Percentiles rank a stretch among this genome's conserved stretches.
phyloP scores from a whole-genome alignment of 2,113 vertebrate species.

The Terrapene triunguis region DNA sequence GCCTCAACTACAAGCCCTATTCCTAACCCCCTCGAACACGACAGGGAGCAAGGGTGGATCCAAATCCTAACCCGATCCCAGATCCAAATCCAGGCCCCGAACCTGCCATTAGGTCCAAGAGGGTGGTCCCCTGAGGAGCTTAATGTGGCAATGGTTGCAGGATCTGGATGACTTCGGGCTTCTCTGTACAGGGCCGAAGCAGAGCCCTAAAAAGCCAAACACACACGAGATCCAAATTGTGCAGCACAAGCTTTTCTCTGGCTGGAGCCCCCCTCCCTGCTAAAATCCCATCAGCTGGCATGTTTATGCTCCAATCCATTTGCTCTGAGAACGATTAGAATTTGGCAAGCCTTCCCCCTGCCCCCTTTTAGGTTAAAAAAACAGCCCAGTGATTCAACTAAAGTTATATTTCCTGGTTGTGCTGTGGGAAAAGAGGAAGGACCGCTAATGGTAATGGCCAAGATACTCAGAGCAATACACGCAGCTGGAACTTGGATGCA shows the following conservation, averaged over 20 bases:
- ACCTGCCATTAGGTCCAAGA: background rate
- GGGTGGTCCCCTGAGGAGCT: background rate
- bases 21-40: background rate
- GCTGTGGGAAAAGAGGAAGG: background rate
- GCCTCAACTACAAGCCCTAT: background rate
- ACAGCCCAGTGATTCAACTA: background rate
- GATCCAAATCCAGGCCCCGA: background rate
- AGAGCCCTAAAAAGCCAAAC: background rate
- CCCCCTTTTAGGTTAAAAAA: background rate
- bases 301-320: background rate
- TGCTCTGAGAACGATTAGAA: background rate
- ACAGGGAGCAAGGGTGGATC: background rate
- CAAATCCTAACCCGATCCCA: background rate
- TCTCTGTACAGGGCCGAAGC: background rate
- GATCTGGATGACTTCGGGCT: background rate
- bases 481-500: background rate
- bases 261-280: background rate
- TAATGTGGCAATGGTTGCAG: background rate
- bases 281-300: background rate
- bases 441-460: background rate
- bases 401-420: background rate
- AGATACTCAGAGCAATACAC: too few relatives aligned
- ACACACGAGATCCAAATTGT: background rate
- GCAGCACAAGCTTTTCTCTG: background rate
- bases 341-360: background rate